Evolutionary conservation across 2,797 vertebrate genomes (phyloP).

Genomic region (Merluccius polli): DNA sequence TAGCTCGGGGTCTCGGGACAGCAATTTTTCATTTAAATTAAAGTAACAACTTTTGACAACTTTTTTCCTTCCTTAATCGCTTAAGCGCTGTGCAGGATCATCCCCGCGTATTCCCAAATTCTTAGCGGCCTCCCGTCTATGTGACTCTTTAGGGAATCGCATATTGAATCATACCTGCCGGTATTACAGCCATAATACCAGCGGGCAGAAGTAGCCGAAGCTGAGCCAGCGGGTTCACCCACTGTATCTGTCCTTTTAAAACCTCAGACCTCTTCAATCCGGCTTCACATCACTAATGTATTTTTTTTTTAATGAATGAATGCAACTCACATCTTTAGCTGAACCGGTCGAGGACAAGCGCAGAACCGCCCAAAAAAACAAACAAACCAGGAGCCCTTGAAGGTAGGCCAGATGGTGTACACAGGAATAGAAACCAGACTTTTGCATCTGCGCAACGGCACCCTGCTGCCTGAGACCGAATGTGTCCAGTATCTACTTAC

Average conservation of each 20-base stretch:
- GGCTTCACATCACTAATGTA: not conserved
- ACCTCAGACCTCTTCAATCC: not conserved
- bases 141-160: no score
- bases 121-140: no score
- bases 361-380: not conserved
- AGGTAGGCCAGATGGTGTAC: not conserved
- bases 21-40: not conserved
- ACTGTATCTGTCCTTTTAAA: not conserved
- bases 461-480: not conserved
- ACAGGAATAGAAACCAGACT: not conserved
- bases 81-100: not conserved
- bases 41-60: no score
- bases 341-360: not conserved
- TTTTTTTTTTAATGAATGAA: not conserved
- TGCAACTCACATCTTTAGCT: not conserved
- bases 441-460: not conserved
- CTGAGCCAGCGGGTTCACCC: not conserved
- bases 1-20: not conserved
- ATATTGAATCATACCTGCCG: no score
- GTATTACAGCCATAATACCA: no score
- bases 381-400: not conserved
- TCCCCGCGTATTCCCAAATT: no score
- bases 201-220: no score
- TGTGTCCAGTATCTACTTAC: not conserved
- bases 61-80: not conserved